These are phyloP conservation scores for Actinopyga echinites DNA, from an alignment of 53 echinoderm and acorn worm genomes.

Conservation along the genomic window DNA sequence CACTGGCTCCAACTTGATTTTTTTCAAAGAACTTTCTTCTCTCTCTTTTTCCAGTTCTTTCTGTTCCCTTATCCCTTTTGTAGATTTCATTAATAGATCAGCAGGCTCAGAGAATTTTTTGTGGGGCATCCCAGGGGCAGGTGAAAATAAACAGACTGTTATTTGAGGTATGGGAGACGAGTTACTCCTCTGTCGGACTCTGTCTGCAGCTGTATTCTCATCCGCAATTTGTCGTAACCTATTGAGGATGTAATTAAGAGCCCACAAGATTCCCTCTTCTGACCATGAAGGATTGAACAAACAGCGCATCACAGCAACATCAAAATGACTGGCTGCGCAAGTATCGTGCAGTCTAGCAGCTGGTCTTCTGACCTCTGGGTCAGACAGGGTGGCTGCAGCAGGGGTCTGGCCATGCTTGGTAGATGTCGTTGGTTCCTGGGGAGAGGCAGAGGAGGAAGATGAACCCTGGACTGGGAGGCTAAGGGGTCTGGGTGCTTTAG, in stretches of 20 bases:
- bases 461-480: conserved; percentile 16
- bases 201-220: conserved; percentile 79
- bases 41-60: conserved; percentile 47
- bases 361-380: conserved; percentile 54
- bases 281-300: conserved; percentile 95
- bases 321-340: conserved; percentile 92
- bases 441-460: not conserved
- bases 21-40: conserved; percentile 74
- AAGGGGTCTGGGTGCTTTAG: conserved; percentile 42
- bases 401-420: conserved; percentile 8
- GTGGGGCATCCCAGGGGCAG: conserved; percentile 80
- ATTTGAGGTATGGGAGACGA: conserved; percentile 96
- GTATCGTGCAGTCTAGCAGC: conserved; percentile 81
- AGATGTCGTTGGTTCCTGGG: conserved; percentile 21
- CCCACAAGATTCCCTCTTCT: conserved; percentile 97
- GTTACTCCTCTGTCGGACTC: conserved; percentile 92
- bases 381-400: conserved; percentile 47
- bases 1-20: conserved; percentile 70
- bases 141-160: conserved; percentile 85
- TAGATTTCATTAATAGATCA: conserved; percentile 28
- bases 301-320: conserved; percentile 97
- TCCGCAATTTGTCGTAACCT: conserved; percentile 83
- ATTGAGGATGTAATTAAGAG: conserved; percentile 82
- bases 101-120: conserved; percentile 91
- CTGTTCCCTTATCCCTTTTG: conserved; percentile 5